A percentile compares a stretch with the other conserved stretches of the same genome.
Evolutionary conservation across 64 coral and sea anemone genomes (phyloP).

Genomic region (Hydrozoanthus tunicans): DNA sequence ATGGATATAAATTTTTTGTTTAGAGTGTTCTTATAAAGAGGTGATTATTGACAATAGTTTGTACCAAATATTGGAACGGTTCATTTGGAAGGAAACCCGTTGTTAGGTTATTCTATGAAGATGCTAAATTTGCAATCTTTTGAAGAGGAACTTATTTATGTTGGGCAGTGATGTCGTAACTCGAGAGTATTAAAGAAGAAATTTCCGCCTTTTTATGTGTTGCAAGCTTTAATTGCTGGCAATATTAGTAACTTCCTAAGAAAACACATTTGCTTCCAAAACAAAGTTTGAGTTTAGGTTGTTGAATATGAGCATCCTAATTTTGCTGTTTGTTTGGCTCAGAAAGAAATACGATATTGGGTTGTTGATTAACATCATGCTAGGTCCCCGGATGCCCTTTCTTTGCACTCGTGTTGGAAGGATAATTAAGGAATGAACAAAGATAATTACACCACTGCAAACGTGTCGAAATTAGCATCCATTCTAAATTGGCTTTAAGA

Average conservation of each 20-base stretch:
- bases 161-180: neutral
- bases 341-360: neutral
- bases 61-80: neutral
- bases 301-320: neutral
- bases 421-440: neutral
- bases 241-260: neutral
- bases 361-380: no score
- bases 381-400: no score
- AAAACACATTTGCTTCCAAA: neutral
- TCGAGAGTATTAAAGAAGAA: neutral
- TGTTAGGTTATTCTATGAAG: neutral
- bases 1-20: constrained; percentile 12
- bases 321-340: neutral
- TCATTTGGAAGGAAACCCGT: neutral
- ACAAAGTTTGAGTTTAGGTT: neutral
- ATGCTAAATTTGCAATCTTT: constrained; percentile 5
- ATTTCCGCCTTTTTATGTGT: neutral
- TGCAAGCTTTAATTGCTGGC: neutral
- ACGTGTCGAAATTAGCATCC: neutral
- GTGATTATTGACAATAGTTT: neutral
- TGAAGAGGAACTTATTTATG: neutral
- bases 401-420: no score
- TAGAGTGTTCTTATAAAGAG: neutral
- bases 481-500: neutral
- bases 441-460: neutral